Base-by-base conservation (phyloP, 2,888 invertebrate species). In the Matsumyia berberina region DNA sequence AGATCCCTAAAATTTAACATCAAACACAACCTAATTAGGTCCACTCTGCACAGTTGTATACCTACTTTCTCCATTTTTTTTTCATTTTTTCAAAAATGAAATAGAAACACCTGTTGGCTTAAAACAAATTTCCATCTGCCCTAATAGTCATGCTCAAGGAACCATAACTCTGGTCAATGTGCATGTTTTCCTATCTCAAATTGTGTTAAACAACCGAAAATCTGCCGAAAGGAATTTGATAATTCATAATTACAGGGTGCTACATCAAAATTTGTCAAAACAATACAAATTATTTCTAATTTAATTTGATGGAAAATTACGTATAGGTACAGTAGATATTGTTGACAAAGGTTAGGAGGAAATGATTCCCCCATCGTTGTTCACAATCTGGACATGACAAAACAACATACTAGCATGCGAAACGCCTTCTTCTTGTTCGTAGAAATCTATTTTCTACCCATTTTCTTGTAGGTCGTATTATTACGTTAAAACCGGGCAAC, bases 381-480 rank as follows among this genome's bases (percentile, higher is more conserved):
- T 9, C n/a, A 15, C 12, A 49, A 17, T 31, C 31, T 29, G 2
- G 7, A 49, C n/a, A 11, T 15, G 39, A 62, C 79, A 62, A 73
- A 79, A 79, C 83, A 81, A 55, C 39, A n/a, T 62, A 55, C 24
- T 29, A 51, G 17, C 39, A 17, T 11, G 5, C 24, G 39, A 39
- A 70, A 69, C 81, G 80, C 74, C 79, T 73, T 80, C 17, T 66
- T 44, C 73, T 80, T 80, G 73, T 80, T 73, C 49, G 33, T 17
- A 5, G 24, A 33, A 67, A 37, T 17, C 51, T 17, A 15, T 35
- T 46, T 49, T 49, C 33, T 31, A 12, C 33, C 49, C 17, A 62
- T 46, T 62, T 37, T 57, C 58, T 33, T 53, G 44, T 58, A 29
- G 37, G 31, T 53, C 37, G 39, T 64, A 66, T 66, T 51, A 31